These are phyloP conservation scores for Pheosia tremula DNA, from an alignment of 2,888 invertebrate genomes.

Conservation along the genomic window DNA sequence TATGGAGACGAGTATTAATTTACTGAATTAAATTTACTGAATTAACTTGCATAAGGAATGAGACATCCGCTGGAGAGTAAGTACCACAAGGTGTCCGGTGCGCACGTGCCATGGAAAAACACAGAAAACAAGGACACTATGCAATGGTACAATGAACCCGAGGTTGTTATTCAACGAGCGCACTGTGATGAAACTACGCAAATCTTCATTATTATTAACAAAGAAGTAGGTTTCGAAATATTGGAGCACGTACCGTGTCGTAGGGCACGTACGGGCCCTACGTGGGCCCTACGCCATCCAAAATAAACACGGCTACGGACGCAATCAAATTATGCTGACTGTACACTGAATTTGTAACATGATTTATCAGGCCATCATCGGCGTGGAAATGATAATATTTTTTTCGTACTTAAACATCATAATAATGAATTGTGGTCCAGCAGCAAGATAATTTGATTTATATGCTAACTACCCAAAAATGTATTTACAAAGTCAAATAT, in stretches of 20 bases:
- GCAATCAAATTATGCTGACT: conserved; percentile 2
- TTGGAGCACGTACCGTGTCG: conserved; percentile 52
- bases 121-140: conserved; percentile 83
- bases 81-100: conserved; percentile 38
- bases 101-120: conserved; percentile 81
- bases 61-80: conserved; percentile 51
- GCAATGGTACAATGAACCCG: conserved; percentile 84
- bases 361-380: background rate
- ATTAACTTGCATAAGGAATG: conserved; percentile 59
- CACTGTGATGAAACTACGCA: conserved; percentile 77
- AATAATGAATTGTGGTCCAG: too few relatives aligned
- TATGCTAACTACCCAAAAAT: too few relatives aligned
- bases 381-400: too few relatives aligned
- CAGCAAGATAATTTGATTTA: too few relatives aligned
- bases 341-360: conserved; percentile 3
- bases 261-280: conserved; percentile 59
- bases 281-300: conserved; percentile 27
- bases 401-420: too few relatives aligned
- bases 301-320: conserved; percentile 32
- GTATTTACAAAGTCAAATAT: too few relatives aligned
- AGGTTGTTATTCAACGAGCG: conserved; percentile 82
- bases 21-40: conserved; percentile 45
- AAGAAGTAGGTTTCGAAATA: background rate
- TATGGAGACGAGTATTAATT: conserved; percentile 53
- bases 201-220: conserved; percentile 9